Conservation (phyloP, 2,113 vertebrate genomes). For the Paradisaea rubra region DNA sequence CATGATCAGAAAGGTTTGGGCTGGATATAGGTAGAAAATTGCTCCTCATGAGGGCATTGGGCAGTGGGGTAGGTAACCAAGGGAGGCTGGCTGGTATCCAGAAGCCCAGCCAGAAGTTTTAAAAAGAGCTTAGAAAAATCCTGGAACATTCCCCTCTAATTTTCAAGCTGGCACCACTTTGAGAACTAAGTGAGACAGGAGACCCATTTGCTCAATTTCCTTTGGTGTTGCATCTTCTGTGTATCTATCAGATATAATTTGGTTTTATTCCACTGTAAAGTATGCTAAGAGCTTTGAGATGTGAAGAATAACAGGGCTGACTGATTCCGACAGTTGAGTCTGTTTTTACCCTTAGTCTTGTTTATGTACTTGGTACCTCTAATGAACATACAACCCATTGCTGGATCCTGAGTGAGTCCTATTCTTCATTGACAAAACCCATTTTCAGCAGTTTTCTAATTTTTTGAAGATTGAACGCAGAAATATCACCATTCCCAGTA, state of each 20-base stretch:
- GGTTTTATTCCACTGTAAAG: not conserved
- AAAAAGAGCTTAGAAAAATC: not conserved
- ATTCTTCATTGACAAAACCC: not conserved
- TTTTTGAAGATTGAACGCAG: not conserved
- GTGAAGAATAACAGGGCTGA: not conserved
- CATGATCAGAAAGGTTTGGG: rapidly evolving
- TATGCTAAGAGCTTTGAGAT: not conserved
- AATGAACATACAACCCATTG: not conserved
- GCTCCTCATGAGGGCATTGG: rapidly evolving
- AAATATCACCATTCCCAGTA: not conserved
- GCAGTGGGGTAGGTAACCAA: not conserved
- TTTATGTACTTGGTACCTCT: not conserved
- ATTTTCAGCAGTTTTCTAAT: conserved; percentile 3
- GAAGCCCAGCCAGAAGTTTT: not conserved
- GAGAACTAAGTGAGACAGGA: not conserved
- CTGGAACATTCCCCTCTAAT: rapidly evolving
- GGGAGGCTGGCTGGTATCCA: not conserved
- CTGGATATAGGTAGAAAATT: not conserved
- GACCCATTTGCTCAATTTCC: not conserved
- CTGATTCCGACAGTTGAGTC: not conserved
- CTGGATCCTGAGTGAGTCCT: not conserved
- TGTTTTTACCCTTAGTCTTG: not conserved
- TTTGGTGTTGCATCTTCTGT: not conserved
- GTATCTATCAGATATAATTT: not conserved
- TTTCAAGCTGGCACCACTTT: not conserved